These are phyloP conservation scores for Drosophila pseudotalamancana DNA, from an alignment of 2,888 invertebrate genomes.

Conservation along the genomic window DNA sequence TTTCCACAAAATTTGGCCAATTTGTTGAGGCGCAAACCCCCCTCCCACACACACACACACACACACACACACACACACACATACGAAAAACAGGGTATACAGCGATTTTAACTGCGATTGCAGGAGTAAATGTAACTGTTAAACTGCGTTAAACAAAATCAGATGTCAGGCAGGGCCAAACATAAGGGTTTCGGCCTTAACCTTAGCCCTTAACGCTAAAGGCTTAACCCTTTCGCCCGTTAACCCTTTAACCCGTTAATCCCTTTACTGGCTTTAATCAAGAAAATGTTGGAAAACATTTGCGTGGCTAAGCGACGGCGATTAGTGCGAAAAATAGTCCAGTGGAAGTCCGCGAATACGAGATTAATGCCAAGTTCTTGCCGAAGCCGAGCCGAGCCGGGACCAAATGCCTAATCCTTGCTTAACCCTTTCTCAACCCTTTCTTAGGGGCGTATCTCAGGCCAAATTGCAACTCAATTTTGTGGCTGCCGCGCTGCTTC, in stretches of 20 bases:
- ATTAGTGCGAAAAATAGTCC: constrained; percentile 54
- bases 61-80: background rate
- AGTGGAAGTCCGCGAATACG: constrained; percentile 52
- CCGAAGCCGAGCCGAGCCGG: constrained; percentile 30
- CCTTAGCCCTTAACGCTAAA: constrained; percentile 21
- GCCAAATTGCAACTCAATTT: constrained; percentile 74
- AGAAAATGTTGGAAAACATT: constrained; percentile 75
- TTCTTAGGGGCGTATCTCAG: constrained; percentile 79
- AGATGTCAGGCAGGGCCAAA: constrained; percentile 47
- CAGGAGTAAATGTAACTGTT: constrained; percentile 22
- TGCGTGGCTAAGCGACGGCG: constrained; percentile 76
- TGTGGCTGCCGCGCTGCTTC: constrained; percentile 56
- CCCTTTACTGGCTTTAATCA: constrained; percentile 49
- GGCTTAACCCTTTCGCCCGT: too few species aligned
- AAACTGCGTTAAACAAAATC: constrained; percentile 50
- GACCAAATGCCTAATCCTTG: constrained; percentile 69
- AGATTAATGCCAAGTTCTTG: constrained; percentile 68
- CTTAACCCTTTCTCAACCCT: constrained; percentile 66
- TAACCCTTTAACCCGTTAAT: constrained; percentile 12
- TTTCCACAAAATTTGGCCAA: constrained; percentile 81
- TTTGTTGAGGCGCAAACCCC: constrained; percentile 39
- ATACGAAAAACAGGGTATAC: constrained; percentile 11
- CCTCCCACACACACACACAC: background rate
- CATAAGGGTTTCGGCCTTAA: constrained; percentile 27
- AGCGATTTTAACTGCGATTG: background rate